Evolutionary conservation across 2,113 vertebrate species (phyloP), one percentile per base, ranked within the genome.

Genomic region (Carassius gibelio): DNA sequence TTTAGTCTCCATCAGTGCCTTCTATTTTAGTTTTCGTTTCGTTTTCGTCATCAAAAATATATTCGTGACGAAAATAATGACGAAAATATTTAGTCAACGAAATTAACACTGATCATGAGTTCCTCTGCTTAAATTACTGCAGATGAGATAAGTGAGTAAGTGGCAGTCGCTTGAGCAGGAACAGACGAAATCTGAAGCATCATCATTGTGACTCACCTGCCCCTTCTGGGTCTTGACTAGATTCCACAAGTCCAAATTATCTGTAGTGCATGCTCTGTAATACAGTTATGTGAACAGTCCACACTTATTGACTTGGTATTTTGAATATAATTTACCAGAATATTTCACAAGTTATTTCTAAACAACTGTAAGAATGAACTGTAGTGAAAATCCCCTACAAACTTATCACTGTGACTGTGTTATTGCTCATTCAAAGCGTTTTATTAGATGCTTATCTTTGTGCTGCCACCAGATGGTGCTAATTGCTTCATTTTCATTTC

Each of bases 381-480:
- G 34, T 38, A 17, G 8, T 38, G 17, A 36, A 19, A 38, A 9
- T 69, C 34, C 3, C 3, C 66, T 19, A 69, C 15, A 69, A 38
- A 19, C 4, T 4, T 10, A 5, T 38, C 68, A 71, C 34, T 80
- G 36, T 38, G 30, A 30, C 68, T 50, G 14, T 71, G 48, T 50
- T 19, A 69, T n/a, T 23, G 30, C 48, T 66, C 17, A 21, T 21
- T 21, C 34, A 45, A 66, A 17, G 50, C 14, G 13, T 30, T 13
- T 77, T n/a, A 42, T 42, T 42, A 8, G 42, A 5, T 74, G 42
- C 34, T 64, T 5, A 45, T 50, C 21, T 75, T 2, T 3, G 11
- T 78, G 66, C 19, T 77, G 38, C 85, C 90, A 10, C 86, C 84
- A 88, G 89, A 71, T 89, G 91, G 85, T 75, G 69, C 9, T 57